Evolutionary conservation across 2,113 vertebrate genomes (phyloP).

Genomic region (Myiozetetes cayanensis): DNA sequence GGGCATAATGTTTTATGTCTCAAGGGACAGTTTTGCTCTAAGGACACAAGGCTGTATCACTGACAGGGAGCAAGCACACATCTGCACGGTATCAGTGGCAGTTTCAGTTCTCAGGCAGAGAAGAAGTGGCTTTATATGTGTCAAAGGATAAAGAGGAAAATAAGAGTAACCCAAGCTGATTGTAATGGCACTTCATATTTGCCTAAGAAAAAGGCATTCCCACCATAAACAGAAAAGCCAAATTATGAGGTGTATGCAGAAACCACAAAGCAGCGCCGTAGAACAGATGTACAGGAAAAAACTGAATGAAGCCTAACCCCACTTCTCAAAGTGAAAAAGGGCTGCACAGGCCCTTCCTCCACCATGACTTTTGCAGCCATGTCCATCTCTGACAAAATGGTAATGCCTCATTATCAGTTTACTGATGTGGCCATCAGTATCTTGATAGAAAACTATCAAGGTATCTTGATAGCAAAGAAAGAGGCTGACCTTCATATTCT

Average conservation of each 20-base stretch:
- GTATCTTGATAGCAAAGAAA: neutral
- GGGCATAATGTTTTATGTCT: neutral
- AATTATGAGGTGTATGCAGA: neutral
- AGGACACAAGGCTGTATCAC: neutral
- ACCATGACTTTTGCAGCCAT: fast-evolving
- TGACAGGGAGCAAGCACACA: neutral
- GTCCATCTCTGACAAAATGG: neutral
- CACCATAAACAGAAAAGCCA: neutral
- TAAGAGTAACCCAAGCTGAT: neutral
- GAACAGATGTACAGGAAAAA: fast-evolving
- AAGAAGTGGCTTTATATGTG: neutral
- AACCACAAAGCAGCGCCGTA: neutral
- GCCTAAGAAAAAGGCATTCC: neutral
- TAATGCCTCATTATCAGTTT: neutral
- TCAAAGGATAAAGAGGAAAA: neutral
- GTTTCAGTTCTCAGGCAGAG: neutral
- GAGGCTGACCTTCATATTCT: neutral
- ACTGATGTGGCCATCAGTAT: neutral
- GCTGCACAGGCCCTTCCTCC: neutral
- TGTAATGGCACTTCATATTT: neutral
- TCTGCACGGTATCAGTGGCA: fast-evolving
- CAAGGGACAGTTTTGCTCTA: neutral
- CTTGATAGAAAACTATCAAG: neutral
- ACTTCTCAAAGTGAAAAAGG: neutral
- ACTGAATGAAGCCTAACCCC: neutral